These are phyloP conservation scores for Brachycybe producta DNA, from an alignment of 2,888 invertebrate genomes.

Conservation along the genomic window DNA sequence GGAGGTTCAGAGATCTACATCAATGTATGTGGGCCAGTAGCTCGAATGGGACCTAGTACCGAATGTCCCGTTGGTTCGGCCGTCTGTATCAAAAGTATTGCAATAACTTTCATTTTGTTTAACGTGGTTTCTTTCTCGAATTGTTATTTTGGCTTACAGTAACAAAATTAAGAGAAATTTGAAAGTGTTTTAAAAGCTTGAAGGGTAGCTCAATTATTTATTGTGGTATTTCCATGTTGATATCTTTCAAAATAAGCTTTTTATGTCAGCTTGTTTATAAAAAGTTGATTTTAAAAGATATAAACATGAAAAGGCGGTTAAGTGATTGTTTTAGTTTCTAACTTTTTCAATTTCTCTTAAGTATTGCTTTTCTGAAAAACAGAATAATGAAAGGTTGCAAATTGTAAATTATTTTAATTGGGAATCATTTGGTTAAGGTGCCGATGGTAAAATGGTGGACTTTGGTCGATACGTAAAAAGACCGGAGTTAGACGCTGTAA, in stretches of 20 bases:
- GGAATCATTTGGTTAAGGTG: not conserved
- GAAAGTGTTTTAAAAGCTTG: no score
- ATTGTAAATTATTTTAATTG: not conserved
- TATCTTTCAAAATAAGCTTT: no score
- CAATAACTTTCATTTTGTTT: not conserved
- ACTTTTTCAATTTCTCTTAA: no score
- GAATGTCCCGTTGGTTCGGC: constrained; percentile 14
- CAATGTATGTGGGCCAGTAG: constrained; percentile 17
- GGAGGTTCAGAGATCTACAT: constrained; percentile 8
- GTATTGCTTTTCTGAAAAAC: no score
- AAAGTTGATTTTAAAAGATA: no score
- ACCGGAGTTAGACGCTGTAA: constrained; percentile 4
- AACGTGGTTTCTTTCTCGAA: not conserved
- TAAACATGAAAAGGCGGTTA: no score
- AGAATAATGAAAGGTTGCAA: no score
- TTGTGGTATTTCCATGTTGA: no score
- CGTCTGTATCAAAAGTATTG: constrained; percentile 15
- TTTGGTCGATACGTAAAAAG: constrained; percentile 7
- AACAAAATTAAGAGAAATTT: no score
- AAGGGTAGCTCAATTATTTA: no score
- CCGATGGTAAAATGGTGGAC: not conserved
- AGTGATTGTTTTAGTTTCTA: no score
- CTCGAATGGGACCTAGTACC: not conserved
- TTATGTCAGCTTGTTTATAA: no score
- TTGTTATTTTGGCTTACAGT: not conserved